These are phyloP conservation scores for Aphidius gifuensis DNA, from an alignment of 1,140 invertebrate species.

Conservation along the genomic window DNA sequence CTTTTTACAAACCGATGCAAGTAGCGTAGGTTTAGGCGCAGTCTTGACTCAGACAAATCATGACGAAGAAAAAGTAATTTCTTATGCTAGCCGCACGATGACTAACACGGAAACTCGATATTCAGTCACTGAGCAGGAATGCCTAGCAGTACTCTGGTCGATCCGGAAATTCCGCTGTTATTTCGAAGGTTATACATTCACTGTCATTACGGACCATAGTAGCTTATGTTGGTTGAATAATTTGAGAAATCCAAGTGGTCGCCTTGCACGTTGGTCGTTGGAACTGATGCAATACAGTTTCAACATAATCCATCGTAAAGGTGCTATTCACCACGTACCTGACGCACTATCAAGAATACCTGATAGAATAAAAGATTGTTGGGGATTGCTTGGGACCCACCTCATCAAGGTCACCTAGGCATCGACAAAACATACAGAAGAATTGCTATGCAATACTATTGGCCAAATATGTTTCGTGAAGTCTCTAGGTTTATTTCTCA, in stretches of 20 bases:
- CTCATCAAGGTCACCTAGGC: slow-evolving; percentile 28
- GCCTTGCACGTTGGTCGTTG: slow-evolving; percentile 21
- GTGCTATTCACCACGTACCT: slow-evolving; percentile 32
- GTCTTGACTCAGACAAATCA: too few species aligned
- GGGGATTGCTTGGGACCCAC: background rate
- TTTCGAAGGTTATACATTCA: slow-evolving; percentile 44
- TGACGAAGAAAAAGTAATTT: slow-evolving; percentile 36
- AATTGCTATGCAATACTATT: slow-evolving; percentile 31
- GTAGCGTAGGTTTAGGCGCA: too few species aligned
- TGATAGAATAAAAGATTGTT: background rate
- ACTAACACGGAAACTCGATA: slow-evolving; percentile 28
- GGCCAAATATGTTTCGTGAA: slow-evolving; percentile 35
- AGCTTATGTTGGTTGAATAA: slow-evolving; percentile 43
- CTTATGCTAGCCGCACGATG: background rate
- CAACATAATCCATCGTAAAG: slow-evolving; percentile 30
- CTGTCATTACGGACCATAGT: slow-evolving; percentile 47
- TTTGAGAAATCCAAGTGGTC: slow-evolving; percentile 34
- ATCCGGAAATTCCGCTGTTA: slow-evolving; percentile 36
- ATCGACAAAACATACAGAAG: slow-evolving; percentile 32
- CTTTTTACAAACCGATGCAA: too few species aligned
- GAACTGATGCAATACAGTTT: slow-evolving; percentile 24
- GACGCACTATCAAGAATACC: slow-evolving; percentile 32
- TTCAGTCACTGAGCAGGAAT: slow-evolving; percentile 44
- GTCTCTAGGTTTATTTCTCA: slow-evolving; percentile 22
- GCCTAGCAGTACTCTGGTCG: background rate